Evolutionary conservation across 64 coral and sea anemone species (phyloP), one percentile per base, ranked within the genome.

Genomic region (Dendronephthya gigantea): DNA sequence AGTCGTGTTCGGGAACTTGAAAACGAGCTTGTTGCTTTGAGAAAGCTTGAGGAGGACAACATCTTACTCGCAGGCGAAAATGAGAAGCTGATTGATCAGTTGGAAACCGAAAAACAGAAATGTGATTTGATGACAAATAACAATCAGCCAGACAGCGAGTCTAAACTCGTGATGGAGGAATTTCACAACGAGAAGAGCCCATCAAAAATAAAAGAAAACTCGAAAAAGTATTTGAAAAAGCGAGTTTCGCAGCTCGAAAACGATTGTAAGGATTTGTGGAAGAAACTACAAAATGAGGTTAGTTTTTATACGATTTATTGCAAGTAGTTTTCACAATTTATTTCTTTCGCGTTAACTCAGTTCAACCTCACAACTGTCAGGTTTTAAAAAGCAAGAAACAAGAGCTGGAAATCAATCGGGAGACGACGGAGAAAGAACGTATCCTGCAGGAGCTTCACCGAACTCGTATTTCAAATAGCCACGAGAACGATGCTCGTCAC

Each of bases 181-280:
- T 29, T 34, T 30, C 32, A 79, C 72, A 79, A 79, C 1, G 72
- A 79, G 32, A 79, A 79, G 13, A 34, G 29, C 3, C 29, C 72
- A 12, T 39, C 32, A 35, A 79, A 79, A 2, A 36, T 35, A 35
- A 79, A 79, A 35, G 72, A 79, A 10, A 39, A 39, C 17, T 79
- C 72, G 25, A 79, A 79, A 29, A 79, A 79, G 36, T 79, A 34
- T 79, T 39, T 79, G 30, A 79, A 79, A 19, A 79, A 79, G 37
- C 2, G 72, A 79, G 17, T 79, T 79, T 79, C 72, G 10, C 32
- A 79, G 17, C 72, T 79, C 36, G 72, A 79, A 34, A 79, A 79
- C 15, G 72, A 79, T 79, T 79, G 72, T 19, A 34, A 79, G 72
- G 72, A 79, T 39, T 79, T 79, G 28, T 36, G 32, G 36, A 79